Conservation (phyloP, 2,888 invertebrate genomes). For the Drosophila testacea region DNA sequence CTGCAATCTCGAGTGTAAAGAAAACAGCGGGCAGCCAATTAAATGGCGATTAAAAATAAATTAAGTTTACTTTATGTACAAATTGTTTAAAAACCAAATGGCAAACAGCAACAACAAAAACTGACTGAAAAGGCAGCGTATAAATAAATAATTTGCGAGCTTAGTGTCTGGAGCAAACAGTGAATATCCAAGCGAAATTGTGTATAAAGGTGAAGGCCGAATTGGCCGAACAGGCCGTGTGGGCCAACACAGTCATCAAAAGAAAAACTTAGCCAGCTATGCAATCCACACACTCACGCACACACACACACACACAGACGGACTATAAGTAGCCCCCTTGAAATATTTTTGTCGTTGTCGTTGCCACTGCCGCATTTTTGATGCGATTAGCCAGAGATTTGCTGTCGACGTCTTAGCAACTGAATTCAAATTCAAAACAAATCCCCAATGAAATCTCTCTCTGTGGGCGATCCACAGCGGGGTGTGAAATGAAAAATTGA, state of each 20-base stretch:
- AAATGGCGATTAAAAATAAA: slow-evolving; percentile 80
- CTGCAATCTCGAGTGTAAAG: slow-evolving; percentile 51
- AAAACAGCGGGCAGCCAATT: slow-evolving; percentile 72
- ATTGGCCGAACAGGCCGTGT: slow-evolving; percentile 4
- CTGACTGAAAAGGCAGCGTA: slow-evolving; percentile 28
- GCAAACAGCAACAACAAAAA: slow-evolving; percentile 38
- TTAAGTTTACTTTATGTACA: slow-evolving; percentile 67
- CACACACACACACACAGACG: slow-evolving; percentile 7
- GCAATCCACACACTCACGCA: slow-evolving; percentile 29
- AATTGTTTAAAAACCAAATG: slow-evolving; percentile 62
- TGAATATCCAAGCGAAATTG: slow-evolving; percentile 31
- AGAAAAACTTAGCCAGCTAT: slow-evolving; percentile 33
- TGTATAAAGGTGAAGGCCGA: slow-evolving; percentile 28
- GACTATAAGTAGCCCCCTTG: slow-evolving; percentile 49
- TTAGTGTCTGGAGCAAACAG: slow-evolving; percentile 34
- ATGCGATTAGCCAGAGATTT: slow-evolving; percentile 68
- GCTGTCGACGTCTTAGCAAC: slow-evolving; percentile 60
- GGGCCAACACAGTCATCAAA: slow-evolving; percentile 35
- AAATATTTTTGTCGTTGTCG: slow-evolving; percentile 36
- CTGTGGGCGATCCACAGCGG: slow-evolving; percentile 1
- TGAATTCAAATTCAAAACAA: slow-evolving; percentile 51
- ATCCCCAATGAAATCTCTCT: slow-evolving; percentile 43
- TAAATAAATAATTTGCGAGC: slow-evolving; percentile 54
- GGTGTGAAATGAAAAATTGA: slow-evolving; percentile 44
- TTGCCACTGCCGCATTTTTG: slow-evolving; percentile 59